A percentile compares a stretch with the other conserved stretches of the same genome.
Conservation (phyloP, 2,113 vertebrate species). For the Sitta europaea region DNA sequence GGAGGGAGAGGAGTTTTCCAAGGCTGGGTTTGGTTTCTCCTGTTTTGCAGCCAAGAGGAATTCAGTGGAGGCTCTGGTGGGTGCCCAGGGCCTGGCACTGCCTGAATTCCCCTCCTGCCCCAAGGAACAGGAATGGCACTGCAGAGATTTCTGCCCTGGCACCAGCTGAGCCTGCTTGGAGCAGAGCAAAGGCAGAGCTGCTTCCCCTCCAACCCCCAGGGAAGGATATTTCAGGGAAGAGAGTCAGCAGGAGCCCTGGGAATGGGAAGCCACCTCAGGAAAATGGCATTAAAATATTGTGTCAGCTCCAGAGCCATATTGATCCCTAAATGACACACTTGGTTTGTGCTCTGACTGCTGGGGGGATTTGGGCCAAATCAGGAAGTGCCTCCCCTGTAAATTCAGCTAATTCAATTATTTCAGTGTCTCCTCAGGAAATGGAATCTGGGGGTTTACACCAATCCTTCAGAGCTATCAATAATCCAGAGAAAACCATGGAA, state of each 20-base stretch:
- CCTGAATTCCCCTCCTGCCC: not conserved
- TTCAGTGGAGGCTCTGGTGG: not conserved
- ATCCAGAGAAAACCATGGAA: not conserved
- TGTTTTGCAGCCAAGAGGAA: not conserved
- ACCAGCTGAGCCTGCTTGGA: not conserved
- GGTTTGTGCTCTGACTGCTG: not conserved
- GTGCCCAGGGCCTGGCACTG: not conserved
- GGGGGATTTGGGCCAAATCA: not conserved
- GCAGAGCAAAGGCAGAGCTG: not conserved
- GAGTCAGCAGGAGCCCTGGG: not conserved
- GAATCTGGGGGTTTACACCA: not conserved
- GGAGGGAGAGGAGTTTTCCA: not conserved
- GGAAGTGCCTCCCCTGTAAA: not conserved
- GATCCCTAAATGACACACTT: not conserved
- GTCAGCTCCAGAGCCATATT: not conserved
- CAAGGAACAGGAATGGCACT: not conserved
- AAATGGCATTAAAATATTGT: not conserved
- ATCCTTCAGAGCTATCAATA: not conserved
- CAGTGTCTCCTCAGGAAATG: not conserved
- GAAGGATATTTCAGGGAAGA: not conserved
- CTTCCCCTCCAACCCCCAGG: not conserved
- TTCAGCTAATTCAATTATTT: not conserved
- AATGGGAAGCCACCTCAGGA: not conserved
- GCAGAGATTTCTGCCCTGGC: not conserved
- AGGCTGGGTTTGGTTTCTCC: not conserved